phyloP scores from a whole-genome alignment of 2,797 vertebrate species.

The Apodemus agrarius region DNA sequence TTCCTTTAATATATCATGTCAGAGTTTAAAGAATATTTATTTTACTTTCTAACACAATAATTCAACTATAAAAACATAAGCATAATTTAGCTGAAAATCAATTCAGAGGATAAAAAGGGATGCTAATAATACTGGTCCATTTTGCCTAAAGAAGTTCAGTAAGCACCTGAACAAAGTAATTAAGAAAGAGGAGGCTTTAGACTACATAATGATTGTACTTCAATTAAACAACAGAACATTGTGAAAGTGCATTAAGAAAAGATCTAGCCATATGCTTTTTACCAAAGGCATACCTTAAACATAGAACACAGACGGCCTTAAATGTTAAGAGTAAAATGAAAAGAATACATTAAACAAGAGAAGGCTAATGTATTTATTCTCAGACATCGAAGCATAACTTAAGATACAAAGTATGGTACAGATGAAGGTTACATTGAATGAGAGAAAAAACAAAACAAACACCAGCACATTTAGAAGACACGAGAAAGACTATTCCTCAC shows the following conservation, averaged over 20 bases:
- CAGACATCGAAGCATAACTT: neutral
- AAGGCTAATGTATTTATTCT: neutral
- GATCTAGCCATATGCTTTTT: neutral
- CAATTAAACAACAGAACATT: neutral
- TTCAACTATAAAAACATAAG: neutral
- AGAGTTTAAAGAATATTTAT: neutral
- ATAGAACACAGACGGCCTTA: neutral
- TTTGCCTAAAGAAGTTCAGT: neutral
- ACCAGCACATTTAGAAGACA: neutral
- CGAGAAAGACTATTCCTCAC: neutral
- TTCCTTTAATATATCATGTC: neutral
- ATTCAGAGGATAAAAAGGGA: neutral
- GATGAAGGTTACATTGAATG: neutral
- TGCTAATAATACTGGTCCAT: neutral
- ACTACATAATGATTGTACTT: neutral
- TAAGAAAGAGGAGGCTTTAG: neutral
- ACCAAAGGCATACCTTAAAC: neutral
- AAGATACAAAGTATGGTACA: neutral
- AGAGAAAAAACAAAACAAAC: neutral
- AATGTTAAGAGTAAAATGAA: conserved; percentile 13
- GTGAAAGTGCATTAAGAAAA: neutral
- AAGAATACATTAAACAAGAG: neutral
- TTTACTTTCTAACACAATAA: neutral
- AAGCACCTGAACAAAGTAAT: neutral
- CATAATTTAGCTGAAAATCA: neutral